phyloP scores from a whole-genome alignment of 2,797 vertebrate genomes.

The Arrhamphus sclerolepis region DNA sequence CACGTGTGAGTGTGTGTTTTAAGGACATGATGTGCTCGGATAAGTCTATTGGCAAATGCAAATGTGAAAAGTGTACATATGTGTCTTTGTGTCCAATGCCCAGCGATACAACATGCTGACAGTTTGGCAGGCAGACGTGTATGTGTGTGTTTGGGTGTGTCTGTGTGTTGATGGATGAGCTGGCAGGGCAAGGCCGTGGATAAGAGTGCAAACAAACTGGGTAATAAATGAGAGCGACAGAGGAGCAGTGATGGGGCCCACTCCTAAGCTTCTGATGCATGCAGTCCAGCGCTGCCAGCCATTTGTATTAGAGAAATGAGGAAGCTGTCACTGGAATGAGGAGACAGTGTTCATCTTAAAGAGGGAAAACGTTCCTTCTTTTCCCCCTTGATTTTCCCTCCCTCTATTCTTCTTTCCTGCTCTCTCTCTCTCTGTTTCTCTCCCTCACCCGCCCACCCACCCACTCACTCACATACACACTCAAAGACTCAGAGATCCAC shows the following conservation, averaged over 20 bases:
- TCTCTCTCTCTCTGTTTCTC: conserved; percentile 4
- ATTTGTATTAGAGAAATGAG: conserved; percentile 95
- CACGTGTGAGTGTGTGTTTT: conserved; percentile 25
- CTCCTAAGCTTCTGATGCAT: conserved; percentile 89
- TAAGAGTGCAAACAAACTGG: conserved; percentile 96
- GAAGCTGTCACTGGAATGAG: conserved; percentile 83
- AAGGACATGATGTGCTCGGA: conserved; percentile 14
- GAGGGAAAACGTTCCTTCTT: conserved; percentile 42
- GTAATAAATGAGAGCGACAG: conserved; percentile 93
- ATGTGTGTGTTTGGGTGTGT: conserved; percentile 45
- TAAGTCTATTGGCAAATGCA: conserved; percentile 33
- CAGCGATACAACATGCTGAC: conserved; percentile 54
- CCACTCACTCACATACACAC: not conserved
- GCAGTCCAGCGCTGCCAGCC: conserved; percentile 85
- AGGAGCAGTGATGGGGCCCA: conserved; percentile 86
- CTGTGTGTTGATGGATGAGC: conserved; percentile 92
- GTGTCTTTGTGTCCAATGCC: conserved; percentile 35
- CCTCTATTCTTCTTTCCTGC: conserved; percentile 10
- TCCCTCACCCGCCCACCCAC: not conserved
- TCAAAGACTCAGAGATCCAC: conserved; percentile 32
- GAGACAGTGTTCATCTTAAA: conserved; percentile 75
- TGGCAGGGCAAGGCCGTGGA: conserved; percentile 92
- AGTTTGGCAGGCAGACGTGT: conserved; percentile 78
- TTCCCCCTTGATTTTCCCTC: conserved; percentile 23
- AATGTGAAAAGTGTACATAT: conserved; percentile 23